Percentiles rank a stretch among this genome's conserved stretches.
These are phyloP conservation scores for Drosophila littoralis DNA, from an alignment of 1,140 invertebrate species.

Conservation along the genomic window DNA sequence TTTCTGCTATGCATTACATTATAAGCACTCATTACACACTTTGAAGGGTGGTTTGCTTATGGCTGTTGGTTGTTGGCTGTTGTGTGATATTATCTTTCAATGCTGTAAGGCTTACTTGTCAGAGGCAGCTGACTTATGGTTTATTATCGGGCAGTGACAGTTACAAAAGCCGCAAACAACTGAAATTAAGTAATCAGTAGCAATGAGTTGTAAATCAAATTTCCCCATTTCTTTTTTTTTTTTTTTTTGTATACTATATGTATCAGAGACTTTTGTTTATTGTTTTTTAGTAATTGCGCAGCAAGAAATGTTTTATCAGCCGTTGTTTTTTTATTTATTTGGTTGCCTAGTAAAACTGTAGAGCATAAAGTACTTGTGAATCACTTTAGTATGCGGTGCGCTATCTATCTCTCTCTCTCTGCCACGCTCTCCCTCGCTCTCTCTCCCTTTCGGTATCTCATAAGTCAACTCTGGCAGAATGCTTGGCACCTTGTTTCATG, in stretches of 20 bases:
- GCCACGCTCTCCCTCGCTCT: neutral
- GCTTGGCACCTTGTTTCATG: constrained; percentile 50
- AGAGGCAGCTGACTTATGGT: constrained; percentile 5
- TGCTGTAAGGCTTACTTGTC: neutral
- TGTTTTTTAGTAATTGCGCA: constrained; percentile 26
- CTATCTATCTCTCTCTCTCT: neutral
- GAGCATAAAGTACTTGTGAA: constrained; percentile 25
- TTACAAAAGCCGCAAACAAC: constrained; percentile 13
- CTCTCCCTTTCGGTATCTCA: neutral
- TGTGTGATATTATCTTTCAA: constrained; percentile 1
- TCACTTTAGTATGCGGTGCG: constrained; percentile 4
- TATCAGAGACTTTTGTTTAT: constrained; percentile 21
- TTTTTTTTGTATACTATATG: neutral
- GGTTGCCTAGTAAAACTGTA: constrained; percentile 13
- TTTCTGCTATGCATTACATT: neutral
- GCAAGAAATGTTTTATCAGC: constrained; percentile 46
- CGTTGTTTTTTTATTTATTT: constrained; percentile 17
- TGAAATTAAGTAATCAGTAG: constrained; percentile 20
- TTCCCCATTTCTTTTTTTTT: neutral
- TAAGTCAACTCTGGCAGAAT: constrained; percentile 13
- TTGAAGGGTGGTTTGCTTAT: neutral
- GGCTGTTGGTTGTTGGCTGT: neutral
- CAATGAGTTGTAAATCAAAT: constrained; percentile 9
- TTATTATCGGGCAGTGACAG: constrained; percentile 8
- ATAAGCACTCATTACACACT: neutral